Conservation (phyloP, 2,888 invertebrate species). For the Apodemia arnacis region DNA sequence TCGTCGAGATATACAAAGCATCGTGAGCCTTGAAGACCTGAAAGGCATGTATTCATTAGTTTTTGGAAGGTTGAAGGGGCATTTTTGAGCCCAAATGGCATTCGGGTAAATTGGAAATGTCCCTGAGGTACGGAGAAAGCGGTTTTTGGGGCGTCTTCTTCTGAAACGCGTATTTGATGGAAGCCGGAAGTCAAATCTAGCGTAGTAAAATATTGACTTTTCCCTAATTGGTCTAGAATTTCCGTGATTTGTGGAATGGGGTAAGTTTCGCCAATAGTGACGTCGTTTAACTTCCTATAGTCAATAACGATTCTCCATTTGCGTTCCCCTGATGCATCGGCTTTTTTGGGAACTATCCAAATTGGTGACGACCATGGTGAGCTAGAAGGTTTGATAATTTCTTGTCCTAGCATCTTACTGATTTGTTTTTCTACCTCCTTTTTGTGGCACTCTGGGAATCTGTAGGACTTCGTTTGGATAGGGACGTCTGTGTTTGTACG, state of each 20-base stretch:
- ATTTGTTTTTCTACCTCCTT: not conserved
- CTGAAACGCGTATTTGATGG: constrained; percentile 51
- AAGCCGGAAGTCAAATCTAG: constrained; percentile 63
- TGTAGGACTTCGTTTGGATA: not conserved
- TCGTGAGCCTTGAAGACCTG: not conserved
- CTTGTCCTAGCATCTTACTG: not conserved
- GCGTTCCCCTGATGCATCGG: not conserved
- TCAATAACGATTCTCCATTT: not conserved
- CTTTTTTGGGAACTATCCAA: not conserved
- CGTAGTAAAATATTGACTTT: constrained; percentile 58
- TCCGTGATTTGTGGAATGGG: constrained; percentile 16
- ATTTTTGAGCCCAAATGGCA: constrained; percentile 57
- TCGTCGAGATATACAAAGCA: not conserved
- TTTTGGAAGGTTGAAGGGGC: not conserved
- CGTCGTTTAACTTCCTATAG: not conserved
- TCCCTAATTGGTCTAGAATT: constrained; percentile 27
- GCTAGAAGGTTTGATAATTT: not conserved
- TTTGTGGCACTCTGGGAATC: constrained; percentile 1
- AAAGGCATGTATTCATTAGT: not conserved
- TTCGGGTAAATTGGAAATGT: constrained; percentile 58
- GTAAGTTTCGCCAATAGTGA: constrained; percentile 25
- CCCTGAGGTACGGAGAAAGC: constrained; percentile 66
- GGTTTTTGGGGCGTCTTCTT: constrained; percentile 54
- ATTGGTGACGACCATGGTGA: not conserved
- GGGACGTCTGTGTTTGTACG: not conserved